Base-by-base conservation (phyloP, 1,140 invertebrate species). In the Lamellibrachia luymesi region DNA sequence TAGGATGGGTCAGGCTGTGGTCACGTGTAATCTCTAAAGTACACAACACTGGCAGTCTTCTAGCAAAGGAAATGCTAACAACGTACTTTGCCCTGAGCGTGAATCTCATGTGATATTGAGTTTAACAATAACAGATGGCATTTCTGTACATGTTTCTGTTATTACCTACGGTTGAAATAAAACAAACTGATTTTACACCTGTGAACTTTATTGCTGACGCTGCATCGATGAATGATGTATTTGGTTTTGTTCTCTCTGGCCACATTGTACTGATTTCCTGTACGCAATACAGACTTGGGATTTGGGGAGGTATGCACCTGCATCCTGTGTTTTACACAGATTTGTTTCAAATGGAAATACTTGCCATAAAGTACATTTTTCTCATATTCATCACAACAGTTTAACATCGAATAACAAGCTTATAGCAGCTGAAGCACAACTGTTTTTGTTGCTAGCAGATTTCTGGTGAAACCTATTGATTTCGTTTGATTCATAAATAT, bases 141-240 rank as follows among this genome's bases (percentile, higher is more conserved):
- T 92, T 92, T 6, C 50, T 92, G 7, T 27, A 10, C 25, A n/a
- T 90, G 38, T 92, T 50, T 51, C 38, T 92, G 50, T 50, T 80
- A 56, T 92, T 56, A 80, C 50, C 80, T n/a, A 92, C 80, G n/a
- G n/a, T 92, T 50, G 13, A 80, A 22, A 80, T 80, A 80, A 80
- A 80, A 80, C 25, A 80, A 80, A 80, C 64, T 4, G 17, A 91
- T 91, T 91, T 91, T 91, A 91, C 8, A 91, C 91, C 27, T 51
- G 91, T 51, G 49, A n/a, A 91, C 51, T n/a, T 8, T 91, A 13
- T 13, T 4, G 27, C 49, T 27, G 51, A 91, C 51, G 27, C 17
- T 80, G 64, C 52, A 56, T 80, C 7, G 13, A 22, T 80, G 2
- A 80, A 80, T 80, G 64, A 80, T 22, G 25, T 2, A 80, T 80